A percentile compares a stretch with the other conserved stretches of the same genome.
Evolutionary conservation across 2,888 invertebrate genomes (phyloP).

Genomic region (Lithophane leautieri): DNA sequence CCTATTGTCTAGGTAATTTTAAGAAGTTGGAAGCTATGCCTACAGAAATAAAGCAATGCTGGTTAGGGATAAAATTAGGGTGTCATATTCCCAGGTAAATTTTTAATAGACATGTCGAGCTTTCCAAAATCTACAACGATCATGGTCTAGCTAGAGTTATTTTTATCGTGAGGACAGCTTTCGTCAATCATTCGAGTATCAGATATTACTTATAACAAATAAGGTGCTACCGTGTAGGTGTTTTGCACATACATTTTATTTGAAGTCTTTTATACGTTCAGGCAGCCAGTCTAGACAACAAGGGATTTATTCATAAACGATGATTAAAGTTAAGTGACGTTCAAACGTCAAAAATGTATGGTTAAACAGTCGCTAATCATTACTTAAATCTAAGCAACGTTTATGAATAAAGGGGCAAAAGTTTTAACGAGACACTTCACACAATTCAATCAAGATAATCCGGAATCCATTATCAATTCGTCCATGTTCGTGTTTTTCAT

Average conservation of each 20-base stretch:
- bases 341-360: too few species aligned
- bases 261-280: conserved; percentile 6
- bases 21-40: not conserved
- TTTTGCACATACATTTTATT: conserved; percentile 21
- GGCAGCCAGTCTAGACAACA: conserved; percentile 41
- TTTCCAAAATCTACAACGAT: not conserved
- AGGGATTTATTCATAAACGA: too few species aligned
- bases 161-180: not conserved
- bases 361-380: too few species aligned
- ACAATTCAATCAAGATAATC: conserved; percentile 65
- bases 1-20: not conserved
- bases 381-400: too few species aligned
- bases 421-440: conserved; percentile 42
- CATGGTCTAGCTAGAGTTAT: not conserved
- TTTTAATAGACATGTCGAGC: not conserved
- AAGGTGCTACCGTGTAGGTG: not conserved
- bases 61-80: not conserved
- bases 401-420: too few species aligned
- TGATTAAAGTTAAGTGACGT: too few species aligned
- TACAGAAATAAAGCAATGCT: too few species aligned
- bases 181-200: not conserved
- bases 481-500: conserved; percentile 60
- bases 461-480: conserved; percentile 52
- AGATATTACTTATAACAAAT: not conserved
- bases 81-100: not conserved